Conservation (phyloP, 2,113 vertebrate genomes). For the Cromileptes altivelis region DNA sequence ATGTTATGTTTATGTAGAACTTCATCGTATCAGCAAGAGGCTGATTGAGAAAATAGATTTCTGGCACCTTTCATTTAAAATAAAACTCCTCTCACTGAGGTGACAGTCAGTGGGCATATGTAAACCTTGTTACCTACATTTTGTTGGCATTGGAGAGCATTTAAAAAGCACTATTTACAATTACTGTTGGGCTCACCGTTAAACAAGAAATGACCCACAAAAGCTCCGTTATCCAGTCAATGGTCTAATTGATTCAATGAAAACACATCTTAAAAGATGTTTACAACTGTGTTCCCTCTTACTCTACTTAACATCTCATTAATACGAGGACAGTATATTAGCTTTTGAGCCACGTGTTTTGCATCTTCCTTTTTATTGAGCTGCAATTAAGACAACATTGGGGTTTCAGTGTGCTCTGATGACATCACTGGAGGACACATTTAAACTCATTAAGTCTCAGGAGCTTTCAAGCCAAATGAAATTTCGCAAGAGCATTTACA, state of each 20-base stretch:
- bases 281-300: background rate
- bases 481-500: slow-evolving; percentile 37
- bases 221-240: background rate
- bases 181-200: background rate
- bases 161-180: background rate
- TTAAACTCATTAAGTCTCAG: slow-evolving; percentile 62
- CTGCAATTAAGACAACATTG: slow-evolving; percentile 62
- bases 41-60: background rate
- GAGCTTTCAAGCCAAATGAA: slow-evolving; percentile 45
- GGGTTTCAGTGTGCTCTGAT: slow-evolving; percentile 40
- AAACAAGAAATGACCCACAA: background rate
- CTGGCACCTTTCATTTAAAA: background rate
- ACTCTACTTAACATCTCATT: slow-evolving; percentile 34
- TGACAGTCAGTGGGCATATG: background rate
- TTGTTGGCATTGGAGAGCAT: background rate
- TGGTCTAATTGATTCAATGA: background rate
- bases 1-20: background rate
- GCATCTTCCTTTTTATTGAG: slow-evolving; percentile 48
- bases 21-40: no score
- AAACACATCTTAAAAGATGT: slow-evolving; percentile 12
- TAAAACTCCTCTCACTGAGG: background rate
- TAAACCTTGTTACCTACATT: background rate
- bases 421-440: slow-evolving; percentile 72
- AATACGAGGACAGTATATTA: slow-evolving; percentile 7
- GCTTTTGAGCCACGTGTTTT: slow-evolving; percentile 24